Base-by-base conservation (phyloP, 2,888 invertebrate species). In the Hirtodrosophila trivittata region DNA sequence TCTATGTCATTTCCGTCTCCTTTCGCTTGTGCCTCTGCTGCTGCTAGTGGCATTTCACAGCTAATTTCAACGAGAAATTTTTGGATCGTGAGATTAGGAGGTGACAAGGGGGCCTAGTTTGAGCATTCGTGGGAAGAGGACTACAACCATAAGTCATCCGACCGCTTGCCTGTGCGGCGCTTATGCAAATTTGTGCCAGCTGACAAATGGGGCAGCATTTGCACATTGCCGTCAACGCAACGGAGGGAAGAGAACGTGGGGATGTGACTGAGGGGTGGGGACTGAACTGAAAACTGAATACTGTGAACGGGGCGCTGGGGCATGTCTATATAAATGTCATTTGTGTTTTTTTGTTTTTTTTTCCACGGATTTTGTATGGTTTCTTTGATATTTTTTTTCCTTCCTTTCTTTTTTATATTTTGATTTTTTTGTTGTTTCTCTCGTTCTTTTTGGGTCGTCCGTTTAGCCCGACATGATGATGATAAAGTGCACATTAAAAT, bases 111-210 rank as follows among this genome's bases (percentile, higher is more conserved):
- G 66, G 65, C 73, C 73, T 59, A 60, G 66, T 57, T 67, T 57
- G 69, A 8, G 28, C 10, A 33, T 21, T 21, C 18, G 35, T 9
- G 5, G 5, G 7, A 6, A 12, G 12, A 46, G 58, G 58, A 76
- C 69, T 63, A 65, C 81, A 77, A 76, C 78, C 86, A 78, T 80
- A 80, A 80, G 80, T 83, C 86, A 80, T 80, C 86, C 80, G 69
- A 78, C 80, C 73, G 86, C 76, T 85, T 75, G 64, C 55, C 84
- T 70, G 74, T 72, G 74, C 82, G 81, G 42, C 82, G 82, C 82
- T 87, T 89, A 89, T 89, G 89, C 84, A 87, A 90, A 89, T 89
- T 81, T 81, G 90, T 81, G 87, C 86, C 82, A 90, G 84, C 89
- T 90, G 87, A 88, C 89, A 89, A 89, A 89, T 89, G 83, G 89